phyloP scores from a whole-genome alignment of 2,888 invertebrate species.

The Pollenia griseotomentosa region DNA sequence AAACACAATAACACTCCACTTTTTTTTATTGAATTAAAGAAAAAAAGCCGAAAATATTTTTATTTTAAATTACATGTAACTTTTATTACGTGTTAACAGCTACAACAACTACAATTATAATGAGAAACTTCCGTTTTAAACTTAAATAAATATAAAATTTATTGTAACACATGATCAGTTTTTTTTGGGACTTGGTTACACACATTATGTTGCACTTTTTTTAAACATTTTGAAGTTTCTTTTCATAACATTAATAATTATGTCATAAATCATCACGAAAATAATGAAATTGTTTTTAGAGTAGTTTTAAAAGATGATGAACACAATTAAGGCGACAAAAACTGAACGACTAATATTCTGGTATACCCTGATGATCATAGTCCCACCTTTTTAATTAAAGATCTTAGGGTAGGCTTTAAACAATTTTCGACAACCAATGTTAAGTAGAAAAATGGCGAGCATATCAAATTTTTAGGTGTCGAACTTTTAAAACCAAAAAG shows the following conservation, averaged over 20 bases:
- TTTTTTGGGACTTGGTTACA: constrained; percentile 19
- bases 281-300: neutral
- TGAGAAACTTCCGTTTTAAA: constrained; percentile 71
- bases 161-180: constrained; percentile 1
- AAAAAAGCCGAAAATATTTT: constrained; percentile 12
- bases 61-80: neutral
- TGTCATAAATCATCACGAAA: constrained; percentile 37
- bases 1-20: constrained; percentile 12
- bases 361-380: too few species aligned
- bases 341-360: neutral
- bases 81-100: constrained; percentile 48
- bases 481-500: too few species aligned
- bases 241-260: constrained; percentile 41
- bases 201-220: constrained; percentile 42
- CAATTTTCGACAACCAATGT: too few species aligned
- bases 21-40: constrained; percentile 25
- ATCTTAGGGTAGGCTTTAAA: too few species aligned
- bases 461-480: too few species aligned
- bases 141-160: constrained; percentile 7
- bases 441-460: too few species aligned
- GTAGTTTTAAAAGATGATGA: neutral
- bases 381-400: too few species aligned
- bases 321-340: constrained; percentile 1
- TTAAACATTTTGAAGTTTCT: neutral
- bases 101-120: constrained; percentile 59